Conservation (phyloP, 2,888 invertebrate species). For the Bhutanitis thaidina region DNA sequence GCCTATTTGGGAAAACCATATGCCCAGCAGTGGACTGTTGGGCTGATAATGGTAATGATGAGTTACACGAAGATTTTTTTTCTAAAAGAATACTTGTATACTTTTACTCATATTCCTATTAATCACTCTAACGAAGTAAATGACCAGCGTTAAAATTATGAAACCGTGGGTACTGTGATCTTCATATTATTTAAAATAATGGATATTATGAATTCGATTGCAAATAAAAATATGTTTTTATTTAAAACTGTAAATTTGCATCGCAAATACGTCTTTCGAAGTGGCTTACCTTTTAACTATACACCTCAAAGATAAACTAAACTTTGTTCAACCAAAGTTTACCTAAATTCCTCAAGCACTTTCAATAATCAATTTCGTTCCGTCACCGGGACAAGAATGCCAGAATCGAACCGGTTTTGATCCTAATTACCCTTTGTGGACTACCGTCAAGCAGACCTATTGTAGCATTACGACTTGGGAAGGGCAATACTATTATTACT, state of each 20-base stretch:
- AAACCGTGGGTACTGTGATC: no score
- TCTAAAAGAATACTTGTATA: no score
- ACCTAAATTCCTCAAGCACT: neutral
- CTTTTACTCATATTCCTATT: no score
- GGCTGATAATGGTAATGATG: no score
- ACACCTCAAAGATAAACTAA: neutral
- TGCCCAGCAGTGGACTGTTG: no score
- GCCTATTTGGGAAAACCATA: no score
- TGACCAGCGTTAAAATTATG: no score
- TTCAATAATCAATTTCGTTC: slow-evolving; percentile 7
- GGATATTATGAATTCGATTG: no score
- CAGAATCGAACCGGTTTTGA: slow-evolving; percentile 23
- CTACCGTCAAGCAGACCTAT: neutral
- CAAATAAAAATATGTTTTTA: no score
- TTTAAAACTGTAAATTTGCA: neutral
- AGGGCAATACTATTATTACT: neutral
- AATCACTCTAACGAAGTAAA: no score
- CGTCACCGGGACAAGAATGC: slow-evolving; percentile 18
- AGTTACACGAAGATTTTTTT: no score
- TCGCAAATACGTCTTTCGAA: neutral
- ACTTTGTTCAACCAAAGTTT: neutral
- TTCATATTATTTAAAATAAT: no score
- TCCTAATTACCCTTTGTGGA: slow-evolving; percentile 19
- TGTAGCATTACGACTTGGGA: neutral
- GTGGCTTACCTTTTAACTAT: neutral